Base-by-base conservation (phyloP, 1,140 invertebrate species). In the Habropoda laboriosa region DNA sequence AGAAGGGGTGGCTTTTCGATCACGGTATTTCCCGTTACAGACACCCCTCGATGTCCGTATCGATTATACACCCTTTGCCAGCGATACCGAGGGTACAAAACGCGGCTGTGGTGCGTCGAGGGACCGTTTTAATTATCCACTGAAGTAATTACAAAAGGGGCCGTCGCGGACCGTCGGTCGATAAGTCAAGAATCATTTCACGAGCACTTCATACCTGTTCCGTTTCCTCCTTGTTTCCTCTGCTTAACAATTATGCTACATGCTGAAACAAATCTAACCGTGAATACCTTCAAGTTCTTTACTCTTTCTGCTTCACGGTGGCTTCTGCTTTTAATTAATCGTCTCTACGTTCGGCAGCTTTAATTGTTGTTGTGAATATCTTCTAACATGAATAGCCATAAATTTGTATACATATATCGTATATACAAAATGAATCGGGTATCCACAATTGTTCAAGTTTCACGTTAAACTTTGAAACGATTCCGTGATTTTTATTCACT, bases 21-120 rank as follows among this genome's bases (percentile, higher is more conserved):
- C 67, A 47, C 38, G 86, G 88, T 89, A 87, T 90, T 90, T 90
- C 88, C 88, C 80, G 88, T 91, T 90, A 88, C 83, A 80, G 61
- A 86, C 87, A 87, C 86, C 90, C 90, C 88, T 87, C 84, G 84
- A 89, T 90, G 88, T 84, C 86, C 85, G 79, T 92, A 92, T 92
- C 90, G 91, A 92, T 92, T 92, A 92, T 91, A 90, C 89, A 91
- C 89, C 83, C 82, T 84, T 81, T 83, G 73, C 58, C 42, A 58
- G 60, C 57, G 53, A 75, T 40, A 45, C 7, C n/a, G 53, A 71
- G 74, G 64, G 57, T 73, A 78, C 72, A 68, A 70, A 71, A 66
- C 79, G 76, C 58, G 38, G 66, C 42, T 51, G 87, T 77, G 85
- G 88, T 81, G 87, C 82, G 86, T 77, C 88, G 79, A 85, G 76